These are phyloP conservation scores for Cephalotes varians DNA, from an alignment of 2,888 invertebrate species.

Conservation along the genomic window DNA sequence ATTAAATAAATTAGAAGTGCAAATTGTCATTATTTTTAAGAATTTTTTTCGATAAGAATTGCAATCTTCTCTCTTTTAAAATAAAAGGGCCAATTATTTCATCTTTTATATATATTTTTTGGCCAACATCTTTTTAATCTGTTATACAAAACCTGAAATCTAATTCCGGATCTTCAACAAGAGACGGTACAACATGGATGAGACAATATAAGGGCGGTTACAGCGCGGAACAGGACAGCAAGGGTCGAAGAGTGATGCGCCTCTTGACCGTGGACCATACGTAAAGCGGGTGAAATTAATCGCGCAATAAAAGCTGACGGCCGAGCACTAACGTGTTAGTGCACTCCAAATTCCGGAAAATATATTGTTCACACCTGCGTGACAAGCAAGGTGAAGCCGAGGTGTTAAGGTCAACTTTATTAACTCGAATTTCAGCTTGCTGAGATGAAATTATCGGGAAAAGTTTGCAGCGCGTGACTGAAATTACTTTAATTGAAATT, in stretches of 20 bases:
- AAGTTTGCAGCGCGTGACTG: not conserved
- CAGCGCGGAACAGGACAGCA: constrained; percentile 15
- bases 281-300: constrained; percentile 66
- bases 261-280: constrained; percentile 59
- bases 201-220: constrained; percentile 5
- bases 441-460: constrained; percentile 23
- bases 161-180: not conserved
- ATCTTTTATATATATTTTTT: constrained; percentile 1
- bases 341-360: constrained; percentile 48
- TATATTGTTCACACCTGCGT: constrained; percentile 50
- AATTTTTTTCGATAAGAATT: not conserved
- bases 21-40: not conserved
- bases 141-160: not conserved
- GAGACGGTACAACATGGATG: not conserved
- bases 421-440: not conserved
- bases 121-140: not conserved
- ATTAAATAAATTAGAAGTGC: not conserved
- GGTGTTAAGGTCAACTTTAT: constrained; percentile 36
- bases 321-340: constrained; percentile 30
- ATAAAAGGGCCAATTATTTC: not conserved
- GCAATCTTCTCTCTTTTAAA: not conserved
- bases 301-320: constrained; percentile 69
- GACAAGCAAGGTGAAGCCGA: constrained; percentile 35
- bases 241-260: constrained; percentile 69
- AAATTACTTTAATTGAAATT: constrained; percentile 11